These are phyloP conservation scores for Saguinus midas DNA, from an alignment of 2,113 vertebrate genomes.

Conservation along the genomic window DNA sequence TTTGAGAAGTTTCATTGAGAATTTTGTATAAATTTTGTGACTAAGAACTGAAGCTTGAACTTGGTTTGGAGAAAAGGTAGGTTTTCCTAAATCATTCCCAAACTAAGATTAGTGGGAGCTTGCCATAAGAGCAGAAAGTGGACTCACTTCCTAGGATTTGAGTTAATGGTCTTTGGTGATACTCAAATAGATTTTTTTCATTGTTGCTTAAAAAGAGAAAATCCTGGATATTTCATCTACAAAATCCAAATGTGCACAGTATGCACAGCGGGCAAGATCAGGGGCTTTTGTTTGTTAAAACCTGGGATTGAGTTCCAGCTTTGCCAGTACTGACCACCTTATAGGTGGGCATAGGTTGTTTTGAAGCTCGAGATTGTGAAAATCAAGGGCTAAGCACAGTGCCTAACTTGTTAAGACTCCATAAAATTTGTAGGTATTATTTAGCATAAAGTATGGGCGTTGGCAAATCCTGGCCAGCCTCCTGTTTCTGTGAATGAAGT, in stretches of 20 bases:
- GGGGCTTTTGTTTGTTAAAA: neutral
- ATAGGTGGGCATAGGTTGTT: neutral
- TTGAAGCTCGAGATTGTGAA: neutral
- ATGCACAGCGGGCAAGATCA: neutral
- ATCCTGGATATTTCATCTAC: neutral
- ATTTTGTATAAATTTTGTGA: neutral
- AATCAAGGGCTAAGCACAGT: neutral
- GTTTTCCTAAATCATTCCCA: constrained; percentile 4
- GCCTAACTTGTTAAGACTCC: neutral
- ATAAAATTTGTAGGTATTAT: neutral
- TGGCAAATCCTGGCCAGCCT: neutral
- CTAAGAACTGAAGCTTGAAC: neutral
- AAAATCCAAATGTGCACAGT: neutral
- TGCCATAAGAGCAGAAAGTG: neutral
- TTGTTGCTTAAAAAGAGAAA: constrained; percentile 1
- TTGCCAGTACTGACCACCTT: neutral
- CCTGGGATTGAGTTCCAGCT: neutral
- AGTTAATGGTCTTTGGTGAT: neutral
- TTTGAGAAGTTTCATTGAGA: neutral
- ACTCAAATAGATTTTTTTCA: neutral
- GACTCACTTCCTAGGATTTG: neutral
- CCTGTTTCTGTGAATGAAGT: neutral
- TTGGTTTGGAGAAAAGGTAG: neutral
- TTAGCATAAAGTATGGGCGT: neutral
- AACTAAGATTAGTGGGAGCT: neutral